Conservation (phyloP, 2,888 invertebrate genomes). For the Acleris holmiana region DNA sequence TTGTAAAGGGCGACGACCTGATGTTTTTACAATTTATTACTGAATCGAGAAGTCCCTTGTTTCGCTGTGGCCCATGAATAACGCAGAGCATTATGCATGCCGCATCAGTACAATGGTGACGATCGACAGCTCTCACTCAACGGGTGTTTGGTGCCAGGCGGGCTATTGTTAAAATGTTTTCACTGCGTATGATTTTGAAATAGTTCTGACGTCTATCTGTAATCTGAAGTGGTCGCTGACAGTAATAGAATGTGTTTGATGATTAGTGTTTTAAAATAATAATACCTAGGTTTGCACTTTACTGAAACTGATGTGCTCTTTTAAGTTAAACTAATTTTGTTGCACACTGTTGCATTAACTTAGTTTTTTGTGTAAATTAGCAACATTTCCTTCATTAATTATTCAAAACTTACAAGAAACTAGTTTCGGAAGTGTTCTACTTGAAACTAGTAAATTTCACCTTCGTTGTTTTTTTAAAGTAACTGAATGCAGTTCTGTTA, state of each 20-base stretch:
- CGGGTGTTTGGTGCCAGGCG: slow-evolving; percentile 53
- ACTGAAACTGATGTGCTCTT: too few relatives aligned
- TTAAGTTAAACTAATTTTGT: too few relatives aligned
- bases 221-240: background rate
- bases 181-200: slow-evolving; percentile 51
- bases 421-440: too few relatives aligned
- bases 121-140: slow-evolving; percentile 63
- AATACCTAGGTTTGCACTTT: too few relatives aligned
- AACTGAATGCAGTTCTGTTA: too few relatives aligned
- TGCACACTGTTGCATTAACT: too few relatives aligned
- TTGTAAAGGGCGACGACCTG: slow-evolving; percentile 29
- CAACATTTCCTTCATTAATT: too few relatives aligned
- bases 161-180: slow-evolving; percentile 62
- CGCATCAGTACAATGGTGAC: slow-evolving; percentile 48
- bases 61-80: slow-evolving; percentile 49
- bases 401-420: too few relatives aligned
- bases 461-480: too few relatives aligned
- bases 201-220: slow-evolving; percentile 5
- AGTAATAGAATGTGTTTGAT: background rate
- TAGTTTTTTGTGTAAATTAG: too few relatives aligned
- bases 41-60: slow-evolving; percentile 41
- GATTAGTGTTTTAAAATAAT: background rate
- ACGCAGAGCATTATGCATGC: slow-evolving; percentile 52
- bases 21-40: slow-evolving; percentile 24
- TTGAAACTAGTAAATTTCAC: too few relatives aligned